Evolutionary conservation across 2,113 vertebrate genomes (phyloP), one percentile per base, ranked within the genome.

Genomic region (Neomonachus schauinslandi): DNA sequence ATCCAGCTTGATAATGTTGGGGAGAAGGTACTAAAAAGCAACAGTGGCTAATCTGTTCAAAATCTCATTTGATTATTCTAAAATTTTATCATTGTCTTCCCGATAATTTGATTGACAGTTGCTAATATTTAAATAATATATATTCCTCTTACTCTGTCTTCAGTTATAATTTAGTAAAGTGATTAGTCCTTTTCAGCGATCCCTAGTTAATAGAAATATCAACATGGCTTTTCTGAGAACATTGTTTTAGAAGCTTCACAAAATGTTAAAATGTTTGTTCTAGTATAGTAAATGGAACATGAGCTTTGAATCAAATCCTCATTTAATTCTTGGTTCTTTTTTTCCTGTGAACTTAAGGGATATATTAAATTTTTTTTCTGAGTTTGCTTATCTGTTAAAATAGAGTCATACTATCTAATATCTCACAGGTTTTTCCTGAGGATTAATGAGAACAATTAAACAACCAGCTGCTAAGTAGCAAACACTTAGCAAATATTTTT

Each of bases 401-500:
- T 89, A 91, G 61, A 86, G 59, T 89, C 59, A 55, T 81, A 71
- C 72, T 95, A 39, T 91, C 39, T 65, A 61, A n/a, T 76, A 91
- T 42, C 4, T 83, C 51, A 88, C 2, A 7, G 22, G 36, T 14
- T 46, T 92, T 94, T 80, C 57, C 49, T 86, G 53, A 59, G 33
- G 46, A 76, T 49, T 74, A 86, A 59, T 89, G 49, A 83, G 49
- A 89, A 59, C 36, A 91, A 96, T 39, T 72, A 88, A 84, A 53
- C 31, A 84, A 46, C 53, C 24, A 77, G 36, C 63, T 84, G 55
- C 28, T 72, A 92, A 91, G 79, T 94, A 51, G 42, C n/a, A 84
- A 65, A 84, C 36, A 67, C 31, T 97, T 98, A 80, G 36, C 61
- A 95, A 97, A 3, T 97, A 83, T 59, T 92, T 94, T 69, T 26